Evolutionary conservation across 2,888 invertebrate genomes (phyloP).

Genomic region (Nebria brevicollis): DNA sequence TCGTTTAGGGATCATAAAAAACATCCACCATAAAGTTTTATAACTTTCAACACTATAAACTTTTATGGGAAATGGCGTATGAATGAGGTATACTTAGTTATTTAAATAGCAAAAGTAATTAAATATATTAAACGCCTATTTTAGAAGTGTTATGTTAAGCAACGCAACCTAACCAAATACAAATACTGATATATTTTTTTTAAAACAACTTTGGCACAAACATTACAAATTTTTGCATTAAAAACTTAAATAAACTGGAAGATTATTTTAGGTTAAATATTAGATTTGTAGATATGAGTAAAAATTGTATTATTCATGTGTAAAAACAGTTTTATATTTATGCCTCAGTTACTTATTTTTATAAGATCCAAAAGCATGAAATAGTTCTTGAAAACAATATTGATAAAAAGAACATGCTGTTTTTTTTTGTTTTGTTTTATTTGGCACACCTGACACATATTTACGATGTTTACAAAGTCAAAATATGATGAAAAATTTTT

Average conservation of each 20-base stretch:
- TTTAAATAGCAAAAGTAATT: slow-evolving; percentile 8
- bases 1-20: background rate
- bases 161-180: slow-evolving; percentile 31
- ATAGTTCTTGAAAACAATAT: background rate
- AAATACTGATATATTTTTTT: background rate
- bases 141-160: background rate
- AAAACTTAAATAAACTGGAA: slow-evolving; percentile 23
- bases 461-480: slow-evolving; percentile 15
- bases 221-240: slow-evolving; percentile 28
- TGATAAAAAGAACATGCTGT: slow-evolving; percentile 14
- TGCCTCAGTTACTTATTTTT: background rate
- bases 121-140: background rate
- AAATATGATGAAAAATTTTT: slow-evolving; percentile 24
- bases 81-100: background rate
- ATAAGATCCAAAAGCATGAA: background rate
- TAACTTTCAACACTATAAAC: too few relatives aligned
- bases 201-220: slow-evolving; percentile 43
- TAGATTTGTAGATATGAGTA: slow-evolving; percentile 3
- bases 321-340: background rate
- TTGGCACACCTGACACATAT: slow-evolving; percentile 17
- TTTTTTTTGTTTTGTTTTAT: background rate
- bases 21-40: too few relatives aligned
- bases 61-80: background rate
- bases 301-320: slow-evolving; percentile 3
- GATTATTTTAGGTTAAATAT: background rate